A percentile compares a stretch with the other conserved stretches of the same genome.
Conservation (phyloP, 2,113 vertebrate species). For the Stegastes partitus region DNA sequence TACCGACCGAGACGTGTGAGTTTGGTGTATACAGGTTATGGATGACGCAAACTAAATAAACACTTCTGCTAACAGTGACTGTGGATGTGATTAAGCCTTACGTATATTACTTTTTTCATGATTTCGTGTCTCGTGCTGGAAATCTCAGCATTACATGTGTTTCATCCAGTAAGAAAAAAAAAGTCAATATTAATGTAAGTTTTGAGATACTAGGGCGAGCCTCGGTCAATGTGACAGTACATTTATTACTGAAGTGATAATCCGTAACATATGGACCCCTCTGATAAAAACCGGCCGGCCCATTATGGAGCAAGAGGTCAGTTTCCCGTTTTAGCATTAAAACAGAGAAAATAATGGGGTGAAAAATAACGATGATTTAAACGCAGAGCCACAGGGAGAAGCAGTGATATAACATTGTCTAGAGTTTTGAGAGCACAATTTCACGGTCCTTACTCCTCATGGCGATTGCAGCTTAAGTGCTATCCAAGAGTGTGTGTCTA, state of each 20-base stretch:
- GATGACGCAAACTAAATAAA: constrained; percentile 50
- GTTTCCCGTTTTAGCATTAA: constrained; percentile 50
- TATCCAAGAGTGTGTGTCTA: constrained; percentile 73
- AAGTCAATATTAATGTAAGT: background rate
- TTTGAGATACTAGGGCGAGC: background rate
- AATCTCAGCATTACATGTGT: background rate
- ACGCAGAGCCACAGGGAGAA: constrained; percentile 41
- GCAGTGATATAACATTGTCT: constrained; percentile 56
- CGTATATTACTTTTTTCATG: background rate
- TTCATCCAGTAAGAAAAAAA: constrained; percentile 12
- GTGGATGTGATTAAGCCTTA: background rate
- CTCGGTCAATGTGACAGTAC: background rate
- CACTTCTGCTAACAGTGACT: constrained; percentile 7
- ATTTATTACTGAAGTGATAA: constrained; percentile 17
- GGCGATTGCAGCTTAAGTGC: constrained; percentile 67
- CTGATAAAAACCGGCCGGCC: constrained; percentile 36
- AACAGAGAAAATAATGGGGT: constrained; percentile 57
- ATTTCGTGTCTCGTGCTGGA: background rate
- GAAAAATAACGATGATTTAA: constrained; percentile 60
- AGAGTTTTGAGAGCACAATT: constrained; percentile 75
- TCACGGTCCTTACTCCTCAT: constrained; percentile 71
- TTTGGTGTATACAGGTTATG: constrained; percentile 7
- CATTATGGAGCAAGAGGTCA: constrained; percentile 47
- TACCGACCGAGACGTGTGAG: constrained; percentile 4
- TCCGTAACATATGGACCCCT: constrained; percentile 37